Base-by-base conservation (phyloP, 2,888 invertebrate species). In the Andrena dorsata region DNA sequence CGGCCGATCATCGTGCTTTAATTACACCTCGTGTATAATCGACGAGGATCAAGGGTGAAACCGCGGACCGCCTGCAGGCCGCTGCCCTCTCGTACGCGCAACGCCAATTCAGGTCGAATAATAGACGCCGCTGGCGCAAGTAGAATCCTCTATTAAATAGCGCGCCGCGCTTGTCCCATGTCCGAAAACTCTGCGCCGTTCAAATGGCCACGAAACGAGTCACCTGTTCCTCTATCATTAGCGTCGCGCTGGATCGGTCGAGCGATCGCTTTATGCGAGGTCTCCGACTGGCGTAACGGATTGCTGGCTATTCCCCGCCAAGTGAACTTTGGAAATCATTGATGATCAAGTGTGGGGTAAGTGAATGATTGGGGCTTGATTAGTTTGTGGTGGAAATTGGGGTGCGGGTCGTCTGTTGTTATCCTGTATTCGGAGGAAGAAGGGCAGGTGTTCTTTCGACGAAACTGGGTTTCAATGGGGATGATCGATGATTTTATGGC, bases 1-100 rank as follows among this genome's bases (percentile, higher is more conserved):
- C 72, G 73, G 58, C 49, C 79, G 51, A 83, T 79, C 83, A 69
- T 74, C 73, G 70, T 30, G 51, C 78, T 64, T 82, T 83, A 84
- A 84, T 84, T 84, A 80, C 47, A 71, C 23, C 63, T 61, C 16
- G 26, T 23, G 56, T 71, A 72, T 69, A 69, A 77, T 61, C 58
- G 32, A 13, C 2, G 26, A 13, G 60, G 56, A 23, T 32, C 65
- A 60, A 68, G 61, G 74, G n/a, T 41, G 69, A 32, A 65, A 76
- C 13, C 72, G 53, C 51, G 53, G 28, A 58, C 56, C 13, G 26
- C 26, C 72, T 49, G 64, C 32, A 26, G 73, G 83, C 63, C 47
- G 16, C 23, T 66, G 30, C 23, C 13, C 58, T 56, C 56, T 28
- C 53, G 47, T 23, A 35, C 79, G 35, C 41, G 7, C 51, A 28